phyloP scores from a whole-genome alignment of 1,140 invertebrate genomes.

The Triops cancriformis region DNA sequence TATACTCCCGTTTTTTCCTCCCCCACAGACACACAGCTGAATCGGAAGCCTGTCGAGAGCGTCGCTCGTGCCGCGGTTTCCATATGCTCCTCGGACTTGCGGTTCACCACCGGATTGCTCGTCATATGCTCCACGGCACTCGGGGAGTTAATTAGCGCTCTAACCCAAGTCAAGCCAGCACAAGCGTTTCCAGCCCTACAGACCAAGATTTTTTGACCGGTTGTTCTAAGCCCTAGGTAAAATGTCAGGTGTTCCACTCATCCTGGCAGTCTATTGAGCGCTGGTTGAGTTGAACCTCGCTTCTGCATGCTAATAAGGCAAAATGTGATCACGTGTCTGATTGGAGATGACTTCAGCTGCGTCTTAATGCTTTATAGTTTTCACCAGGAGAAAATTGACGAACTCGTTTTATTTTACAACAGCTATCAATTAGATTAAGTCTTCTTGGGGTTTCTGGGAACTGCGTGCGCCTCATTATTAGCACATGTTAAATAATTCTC shows the following conservation, averaged over 20 bases:
- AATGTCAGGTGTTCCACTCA: not conserved
- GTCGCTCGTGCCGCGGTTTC: not conserved
- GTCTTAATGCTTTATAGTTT: too few relatives aligned
- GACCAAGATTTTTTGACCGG: not conserved
- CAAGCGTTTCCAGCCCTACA: not conserved
- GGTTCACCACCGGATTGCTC: not conserved
- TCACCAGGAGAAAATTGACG: too few relatives aligned
- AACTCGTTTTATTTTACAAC: too few relatives aligned
- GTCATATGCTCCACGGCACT: not conserved
- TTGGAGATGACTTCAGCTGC: too few relatives aligned
- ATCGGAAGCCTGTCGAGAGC: not conserved
- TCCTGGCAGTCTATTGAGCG: not conserved
- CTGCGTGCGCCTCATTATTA: too few relatives aligned
- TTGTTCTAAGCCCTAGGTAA: not conserved
- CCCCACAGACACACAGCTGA: not conserved
- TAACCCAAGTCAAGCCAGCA: not conserved
- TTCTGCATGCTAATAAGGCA: not conserved
- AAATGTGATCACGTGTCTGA: too few relatives aligned
- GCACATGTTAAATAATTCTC: too few relatives aligned
- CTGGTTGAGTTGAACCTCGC: not conserved
- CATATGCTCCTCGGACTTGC: not conserved
- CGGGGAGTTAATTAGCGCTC: not conserved
- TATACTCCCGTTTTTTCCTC: not conserved
- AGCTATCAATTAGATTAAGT: too few relatives aligned
- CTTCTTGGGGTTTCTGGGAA: too few relatives aligned